Evolutionary conservation across 2,797 vertebrate species (phyloP), one percentile per base, ranked within the genome.

Genomic region (Bothrops alternatus): DNA sequence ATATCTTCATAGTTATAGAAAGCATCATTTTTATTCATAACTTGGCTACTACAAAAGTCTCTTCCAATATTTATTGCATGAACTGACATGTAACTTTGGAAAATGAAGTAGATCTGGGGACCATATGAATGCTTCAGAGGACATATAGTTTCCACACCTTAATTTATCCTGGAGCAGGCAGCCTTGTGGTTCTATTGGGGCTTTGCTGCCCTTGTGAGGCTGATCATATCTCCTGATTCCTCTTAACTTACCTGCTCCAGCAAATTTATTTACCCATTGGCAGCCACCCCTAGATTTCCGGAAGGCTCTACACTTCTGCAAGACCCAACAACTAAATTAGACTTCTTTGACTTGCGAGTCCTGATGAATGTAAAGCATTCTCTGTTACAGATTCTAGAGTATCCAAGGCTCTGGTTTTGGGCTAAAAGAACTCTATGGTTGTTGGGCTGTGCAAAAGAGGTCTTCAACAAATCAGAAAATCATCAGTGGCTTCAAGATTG

Each of bases 1-100:
- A 12, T 4, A 10, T 3, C 90, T 47, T 82, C 57, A 94, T 56
- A 92, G 63, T 93, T 82, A 93, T 92, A 95, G 7, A 96, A 90
- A 73, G 32, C 26, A 60, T 2, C 13, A 55, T 86, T 90, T 93
- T 57, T 3, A 93, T 20, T 14, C 56, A 85, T 10, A n/a, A 87
- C 65, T 1, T 47, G 32, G 4, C 37, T 26, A 90, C 37, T 87
- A 57, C 6, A 87, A 18, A 12, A 47, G 57, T 50, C 55, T 86
- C 78, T 92, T 86, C 73, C 32, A 12, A 88, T 37, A 90, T 2
- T 69, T 90, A 60, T 69, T 88, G 42, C 78, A 91, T 88, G 90
- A 91, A 89, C 82, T 78, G 42, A 82, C 16, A 69, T 25, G 53
- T 25, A 58, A 23, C 4, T 82, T 47, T 82, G 78, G 42, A 6